Conservation (phyloP, 2,888 invertebrate species). For the Prenolepis imparis region DNA sequence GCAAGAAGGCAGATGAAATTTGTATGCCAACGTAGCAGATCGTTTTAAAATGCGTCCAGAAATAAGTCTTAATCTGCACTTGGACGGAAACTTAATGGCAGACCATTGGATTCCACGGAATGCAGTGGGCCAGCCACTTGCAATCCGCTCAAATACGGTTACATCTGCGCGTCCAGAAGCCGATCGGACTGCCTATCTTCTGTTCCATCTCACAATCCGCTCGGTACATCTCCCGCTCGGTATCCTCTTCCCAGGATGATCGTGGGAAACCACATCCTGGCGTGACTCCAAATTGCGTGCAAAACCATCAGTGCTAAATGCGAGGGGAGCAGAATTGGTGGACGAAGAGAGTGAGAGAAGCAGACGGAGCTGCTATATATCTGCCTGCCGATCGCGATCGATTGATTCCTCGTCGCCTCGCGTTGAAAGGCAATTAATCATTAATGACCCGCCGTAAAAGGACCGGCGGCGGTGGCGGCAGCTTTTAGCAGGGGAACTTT, state of each 20-base stretch:
- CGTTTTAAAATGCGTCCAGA: slow-evolving; percentile 20
- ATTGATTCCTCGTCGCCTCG: slow-evolving; percentile 53
- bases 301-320: slow-evolving; percentile 75
- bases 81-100: slow-evolving; percentile 69
- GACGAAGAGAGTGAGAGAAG: slow-evolving; percentile 11
- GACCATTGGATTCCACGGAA: slow-evolving; percentile 59
- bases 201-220: slow-evolving; percentile 74
- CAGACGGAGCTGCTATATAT: slow-evolving; percentile 22
- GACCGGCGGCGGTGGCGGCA: slow-evolving; percentile 13
- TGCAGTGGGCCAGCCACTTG: slow-evolving; percentile 68
- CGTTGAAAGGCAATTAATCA: slow-evolving; percentile 53
- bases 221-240: slow-evolving; percentile 33
- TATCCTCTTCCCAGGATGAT: slow-evolving; percentile 67
- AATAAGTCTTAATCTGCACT: slow-evolving; percentile 66
- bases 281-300: slow-evolving; percentile 76
- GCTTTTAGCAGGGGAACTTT: slow-evolving; percentile 44
- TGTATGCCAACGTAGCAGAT: background rate
- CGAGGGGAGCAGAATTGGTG: slow-evolving; percentile 50
- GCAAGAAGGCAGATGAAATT: background rate
- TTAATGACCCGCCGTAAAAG: slow-evolving; percentile 51
- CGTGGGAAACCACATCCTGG: slow-evolving; percentile 77
- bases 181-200: slow-evolving; percentile 77
- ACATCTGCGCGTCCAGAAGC: slow-evolving; percentile 69
- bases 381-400: slow-evolving; percentile 67
- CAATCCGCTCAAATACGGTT: slow-evolving; percentile 74